Percentiles rank a stretch among this genome's conserved stretches.
These are phyloP conservation scores for Mormyrus iriodes DNA, from an alignment of 2,113 vertebrate species.

Conservation along the genomic window DNA sequence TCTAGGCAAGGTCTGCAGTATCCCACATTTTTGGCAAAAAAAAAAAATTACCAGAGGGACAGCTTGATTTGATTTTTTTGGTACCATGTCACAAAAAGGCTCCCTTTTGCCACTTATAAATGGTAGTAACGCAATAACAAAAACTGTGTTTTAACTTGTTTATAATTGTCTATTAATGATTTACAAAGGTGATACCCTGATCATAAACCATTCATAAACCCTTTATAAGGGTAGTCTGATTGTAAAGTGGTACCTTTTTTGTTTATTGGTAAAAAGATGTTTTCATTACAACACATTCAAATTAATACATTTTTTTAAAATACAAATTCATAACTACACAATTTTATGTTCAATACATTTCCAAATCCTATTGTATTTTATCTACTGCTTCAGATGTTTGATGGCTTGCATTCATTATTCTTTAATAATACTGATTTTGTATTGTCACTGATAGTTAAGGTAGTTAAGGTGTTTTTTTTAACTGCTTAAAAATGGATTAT, in stretches of 20 bases:
- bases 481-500: neutral
- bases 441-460: too few relatives aligned
- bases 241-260: neutral
- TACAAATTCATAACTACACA: neutral
- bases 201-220: neutral
- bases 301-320: neutral
- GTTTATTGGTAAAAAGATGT: neutral
- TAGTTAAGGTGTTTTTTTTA: neutral
- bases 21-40: slow-evolving; percentile 3
- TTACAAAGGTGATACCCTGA: neutral
- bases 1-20: neutral
- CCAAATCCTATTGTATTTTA: neutral
- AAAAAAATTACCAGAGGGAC: neutral
- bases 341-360: neutral
- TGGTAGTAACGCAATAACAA: too few relatives aligned
- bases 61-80: neutral
- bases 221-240: neutral
- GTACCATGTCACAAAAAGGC: too few relatives aligned
- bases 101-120: neutral
- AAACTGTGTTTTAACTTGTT: neutral
- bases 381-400: neutral
- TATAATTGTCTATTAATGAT: neutral
- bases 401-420: too few relatives aligned
- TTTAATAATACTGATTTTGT: too few relatives aligned
- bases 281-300: neutral